Conservation (phyloP, 2,797 vertebrate species). For the Gallinago stenura region DNA sequence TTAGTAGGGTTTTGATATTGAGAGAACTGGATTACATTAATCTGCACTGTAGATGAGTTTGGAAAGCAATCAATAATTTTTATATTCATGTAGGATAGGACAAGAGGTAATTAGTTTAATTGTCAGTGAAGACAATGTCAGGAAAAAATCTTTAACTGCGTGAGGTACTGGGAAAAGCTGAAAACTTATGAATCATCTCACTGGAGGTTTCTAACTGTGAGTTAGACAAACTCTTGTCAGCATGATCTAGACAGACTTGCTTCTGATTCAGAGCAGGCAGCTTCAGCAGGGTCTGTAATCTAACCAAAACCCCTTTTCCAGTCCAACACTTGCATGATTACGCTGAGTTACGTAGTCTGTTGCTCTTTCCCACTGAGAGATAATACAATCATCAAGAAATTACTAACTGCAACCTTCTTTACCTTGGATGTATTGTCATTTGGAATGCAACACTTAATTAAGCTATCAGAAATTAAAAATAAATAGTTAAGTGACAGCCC, state of each 20-base stretch:
- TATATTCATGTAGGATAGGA: not conserved
- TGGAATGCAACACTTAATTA: not conserved
- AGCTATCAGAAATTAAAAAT: not conserved
- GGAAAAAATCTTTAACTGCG: not conserved
- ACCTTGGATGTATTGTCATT: not conserved
- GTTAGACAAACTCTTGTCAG: not conserved
- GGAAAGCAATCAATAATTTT: not conserved
- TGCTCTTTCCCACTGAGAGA: not conserved
- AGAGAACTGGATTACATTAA: not conserved
- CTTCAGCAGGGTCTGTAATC: not conserved
- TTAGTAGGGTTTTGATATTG: not conserved
- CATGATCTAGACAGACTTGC: not conserved
- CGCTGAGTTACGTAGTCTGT: not conserved
- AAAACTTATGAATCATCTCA: not conserved
- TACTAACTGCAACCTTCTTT: not conserved
- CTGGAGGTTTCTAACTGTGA: not conserved
- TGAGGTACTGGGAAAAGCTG: not conserved
- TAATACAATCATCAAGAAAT: not conserved
- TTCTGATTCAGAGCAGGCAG: not conserved
- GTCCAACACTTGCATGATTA: not conserved
- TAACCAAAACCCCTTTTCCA: not conserved
- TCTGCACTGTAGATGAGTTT: not conserved
- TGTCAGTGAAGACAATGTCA: not conserved
- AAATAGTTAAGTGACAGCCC: not conserved
- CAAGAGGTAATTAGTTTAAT: not conserved